Conservation (phyloP, 2,797 vertebrate species). For the Anguilla marmorata region DNA sequence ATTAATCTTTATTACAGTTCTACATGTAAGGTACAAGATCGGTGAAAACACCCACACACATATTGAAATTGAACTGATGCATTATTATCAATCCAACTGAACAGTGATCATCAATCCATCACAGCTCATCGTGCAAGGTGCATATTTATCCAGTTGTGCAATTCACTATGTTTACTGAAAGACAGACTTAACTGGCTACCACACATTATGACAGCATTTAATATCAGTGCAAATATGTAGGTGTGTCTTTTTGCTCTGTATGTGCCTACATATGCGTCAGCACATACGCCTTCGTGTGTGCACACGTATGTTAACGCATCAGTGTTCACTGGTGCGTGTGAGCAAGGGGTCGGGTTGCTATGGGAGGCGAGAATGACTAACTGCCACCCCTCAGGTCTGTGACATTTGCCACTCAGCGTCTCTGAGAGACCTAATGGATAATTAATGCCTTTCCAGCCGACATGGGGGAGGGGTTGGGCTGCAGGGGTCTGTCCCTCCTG, state of each 20-base stretch:
- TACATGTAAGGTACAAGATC: not conserved
- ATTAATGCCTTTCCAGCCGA: slow-evolving; percentile 50
- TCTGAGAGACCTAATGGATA: slow-evolving; percentile 41
- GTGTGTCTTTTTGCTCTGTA: not conserved
- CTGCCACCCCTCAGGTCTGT: slow-evolving; percentile 37
- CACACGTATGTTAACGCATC: too few species aligned
- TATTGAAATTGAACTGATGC: not conserved
- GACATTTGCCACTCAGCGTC: slow-evolving; percentile 25
- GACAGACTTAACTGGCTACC: not conserved
- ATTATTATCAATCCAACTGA: not conserved
- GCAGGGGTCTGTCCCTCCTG: slow-evolving; percentile 59
- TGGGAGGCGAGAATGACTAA: slow-evolving; percentile 36
- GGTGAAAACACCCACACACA: not conserved
- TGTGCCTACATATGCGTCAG: not conserved
- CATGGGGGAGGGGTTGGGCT: slow-evolving; percentile 38
- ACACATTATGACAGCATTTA: not conserved
- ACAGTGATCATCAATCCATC: not conserved
- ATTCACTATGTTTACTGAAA: not conserved
- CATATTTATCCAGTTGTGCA: not conserved
- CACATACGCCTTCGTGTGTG: not conserved
- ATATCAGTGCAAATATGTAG: not conserved
- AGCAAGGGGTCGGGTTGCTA: not conserved
- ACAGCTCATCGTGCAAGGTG: not conserved
- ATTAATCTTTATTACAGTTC: not conserved
- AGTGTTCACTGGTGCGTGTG: not conserved